These are phyloP conservation scores for Argyrosomus japonicus DNA, from an alignment of 2,113 vertebrate species.

Conservation along the genomic window DNA sequence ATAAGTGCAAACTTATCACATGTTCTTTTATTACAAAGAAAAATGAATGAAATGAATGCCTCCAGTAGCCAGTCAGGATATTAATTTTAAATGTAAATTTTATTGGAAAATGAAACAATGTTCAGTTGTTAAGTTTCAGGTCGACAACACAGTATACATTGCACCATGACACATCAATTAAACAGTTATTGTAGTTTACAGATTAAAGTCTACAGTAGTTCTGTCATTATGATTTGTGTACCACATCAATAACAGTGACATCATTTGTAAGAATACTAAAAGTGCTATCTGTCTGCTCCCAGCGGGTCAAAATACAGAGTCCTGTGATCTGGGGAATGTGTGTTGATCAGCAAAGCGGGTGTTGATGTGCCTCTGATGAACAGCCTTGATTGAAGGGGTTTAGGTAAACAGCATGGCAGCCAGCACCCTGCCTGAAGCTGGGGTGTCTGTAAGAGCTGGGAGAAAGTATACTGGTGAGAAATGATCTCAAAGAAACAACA, in stretches of 20 bases:
- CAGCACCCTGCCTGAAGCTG: conserved; percentile 42
- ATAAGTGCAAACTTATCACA: conserved; percentile 1
- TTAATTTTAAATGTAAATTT: background rate
- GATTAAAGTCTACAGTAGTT: background rate
- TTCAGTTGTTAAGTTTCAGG: background rate
- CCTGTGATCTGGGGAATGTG: conserved; percentile 46
- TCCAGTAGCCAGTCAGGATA: background rate
- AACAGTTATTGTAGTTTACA: fast-evolving
- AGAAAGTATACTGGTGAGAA: background rate
- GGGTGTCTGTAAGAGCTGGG: conserved; percentile 38
- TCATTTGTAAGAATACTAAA: background rate
- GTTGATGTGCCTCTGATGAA: conserved; percentile 25
- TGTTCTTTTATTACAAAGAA: background rate
- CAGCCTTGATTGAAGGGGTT: conserved; percentile 42
- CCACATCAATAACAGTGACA: background rate
- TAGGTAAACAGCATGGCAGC: conserved; percentile 56
- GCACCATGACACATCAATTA: background rate
- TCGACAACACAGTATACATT: background rate
- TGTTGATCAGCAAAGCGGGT: conserved; percentile 3
- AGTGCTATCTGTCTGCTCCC: conserved; percentile 51
- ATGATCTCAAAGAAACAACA: background rate
- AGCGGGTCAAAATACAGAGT: conserved; percentile 39
- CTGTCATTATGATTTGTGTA: background rate
- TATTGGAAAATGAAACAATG: background rate
- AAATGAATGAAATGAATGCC: background rate